These are phyloP conservation scores for Diplolepis rosae DNA, from an alignment of 2,888 invertebrate genomes.

Conservation along the genomic window DNA sequence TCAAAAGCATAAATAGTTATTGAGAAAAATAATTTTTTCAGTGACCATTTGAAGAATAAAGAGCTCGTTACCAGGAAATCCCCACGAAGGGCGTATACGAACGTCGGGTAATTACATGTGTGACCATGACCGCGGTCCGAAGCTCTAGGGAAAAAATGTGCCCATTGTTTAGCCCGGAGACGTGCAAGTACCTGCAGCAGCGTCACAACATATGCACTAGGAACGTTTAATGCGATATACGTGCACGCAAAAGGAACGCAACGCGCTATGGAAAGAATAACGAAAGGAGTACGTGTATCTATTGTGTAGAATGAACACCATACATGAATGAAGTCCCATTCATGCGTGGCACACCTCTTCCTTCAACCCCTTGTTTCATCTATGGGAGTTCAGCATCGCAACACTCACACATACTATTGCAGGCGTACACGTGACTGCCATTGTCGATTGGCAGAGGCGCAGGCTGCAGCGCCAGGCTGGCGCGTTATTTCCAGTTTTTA, in stretches of 20 bases:
- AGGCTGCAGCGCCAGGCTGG: slow-evolving; percentile 26
- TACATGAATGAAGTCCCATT: slow-evolving; percentile 28
- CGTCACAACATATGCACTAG: slow-evolving; percentile 19
- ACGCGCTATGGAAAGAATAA: slow-evolving; percentile 6
- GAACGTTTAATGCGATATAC: slow-evolving; percentile 1
- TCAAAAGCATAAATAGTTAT: too few species aligned
- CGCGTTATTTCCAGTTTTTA: slow-evolving; percentile 29
- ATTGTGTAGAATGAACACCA: neutral
- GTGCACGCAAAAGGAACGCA: neutral
- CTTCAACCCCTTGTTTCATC: slow-evolving; percentile 28
- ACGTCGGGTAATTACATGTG: slow-evolving; percentile 19
- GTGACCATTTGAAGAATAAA: slow-evolving; percentile 21
- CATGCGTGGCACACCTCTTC: slow-evolving; percentile 18
- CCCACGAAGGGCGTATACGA: slow-evolving; percentile 22
- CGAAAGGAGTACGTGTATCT: slow-evolving; percentile 8
- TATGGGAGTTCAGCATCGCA: slow-evolving; percentile 8
- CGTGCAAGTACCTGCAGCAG: neutral
- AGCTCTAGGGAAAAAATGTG: neutral
- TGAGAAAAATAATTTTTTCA: too few species aligned
- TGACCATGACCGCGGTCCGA: slow-evolving; percentile 22
- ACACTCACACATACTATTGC: slow-evolving; percentile 3
- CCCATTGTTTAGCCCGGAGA: slow-evolving; percentile 19
- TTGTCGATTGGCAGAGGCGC: slow-evolving; percentile 30
- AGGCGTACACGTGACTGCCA: slow-evolving; percentile 21
- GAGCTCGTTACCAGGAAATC: neutral